Evolutionary conservation across 2,797 vertebrate genomes (phyloP).

Genomic region (Astyanax mexicanus): DNA sequence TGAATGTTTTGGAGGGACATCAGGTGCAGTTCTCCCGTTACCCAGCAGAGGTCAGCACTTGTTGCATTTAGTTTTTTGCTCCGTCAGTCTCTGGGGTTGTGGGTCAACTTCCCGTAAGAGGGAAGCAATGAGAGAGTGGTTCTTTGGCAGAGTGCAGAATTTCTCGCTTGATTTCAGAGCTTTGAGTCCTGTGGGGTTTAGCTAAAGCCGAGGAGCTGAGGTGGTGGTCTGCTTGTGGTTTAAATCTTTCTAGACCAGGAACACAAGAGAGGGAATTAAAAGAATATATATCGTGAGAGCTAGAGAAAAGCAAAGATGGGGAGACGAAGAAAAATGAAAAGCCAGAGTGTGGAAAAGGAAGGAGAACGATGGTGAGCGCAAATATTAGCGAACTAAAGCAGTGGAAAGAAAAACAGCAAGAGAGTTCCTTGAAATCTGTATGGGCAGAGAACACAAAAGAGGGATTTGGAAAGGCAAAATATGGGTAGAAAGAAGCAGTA

Average conservation of each 20-base stretch:
- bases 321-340: slow-evolving; percentile 20
- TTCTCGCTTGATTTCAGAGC: slow-evolving; percentile 41
- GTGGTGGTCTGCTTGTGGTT: slow-evolving; percentile 33
- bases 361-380: slow-evolving; percentile 55
- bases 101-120: slow-evolving; percentile 8
- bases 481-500: neutral
- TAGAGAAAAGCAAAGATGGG: slow-evolving; percentile 11
- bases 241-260: slow-evolving; percentile 42
- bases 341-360: slow-evolving; percentile 22
- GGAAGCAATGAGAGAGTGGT: neutral
- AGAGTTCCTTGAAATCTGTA: neutral
- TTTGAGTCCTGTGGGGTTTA: slow-evolving; percentile 28
- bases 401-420: slow-evolving; percentile 52
- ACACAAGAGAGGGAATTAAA: neutral
- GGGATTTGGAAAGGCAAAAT: slow-evolving; percentile 14
- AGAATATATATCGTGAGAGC: slow-evolving; percentile 34
- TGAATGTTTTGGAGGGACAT: neutral
- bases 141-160: slow-evolving; percentile 46
- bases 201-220: slow-evolving; percentile 30
- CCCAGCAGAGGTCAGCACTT: slow-evolving; percentile 74
- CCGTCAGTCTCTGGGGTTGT: neutral
- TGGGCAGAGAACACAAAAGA: slow-evolving; percentile 6
- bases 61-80: slow-evolving; percentile 49
- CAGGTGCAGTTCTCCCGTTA: slow-evolving; percentile 55
- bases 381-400: slow-evolving; percentile 34